These are phyloP conservation scores for Coenonympha glycerion DNA, from an alignment of 2,888 invertebrate species.

Conservation along the genomic window DNA sequence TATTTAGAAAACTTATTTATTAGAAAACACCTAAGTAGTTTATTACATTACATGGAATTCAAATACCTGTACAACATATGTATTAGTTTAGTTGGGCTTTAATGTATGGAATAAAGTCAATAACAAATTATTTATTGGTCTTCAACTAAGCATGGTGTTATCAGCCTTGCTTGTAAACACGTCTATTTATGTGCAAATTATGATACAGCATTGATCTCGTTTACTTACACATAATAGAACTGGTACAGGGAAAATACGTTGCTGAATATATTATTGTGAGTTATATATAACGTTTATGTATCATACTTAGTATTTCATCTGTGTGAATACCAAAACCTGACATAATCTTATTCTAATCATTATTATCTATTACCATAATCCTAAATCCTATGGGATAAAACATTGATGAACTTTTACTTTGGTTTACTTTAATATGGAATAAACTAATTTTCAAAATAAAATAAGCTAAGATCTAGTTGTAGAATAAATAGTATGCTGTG, in stretches of 20 bases:
- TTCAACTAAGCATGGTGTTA: slow-evolving; percentile 13
- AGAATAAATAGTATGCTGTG: too few species aligned
- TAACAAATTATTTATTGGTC: slow-evolving; percentile 11
- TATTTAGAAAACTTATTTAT: too few species aligned
- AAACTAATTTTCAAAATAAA: too few species aligned
- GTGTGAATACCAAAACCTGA: neutral
- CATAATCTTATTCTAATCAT: neutral
- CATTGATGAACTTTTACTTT: too few species aligned
- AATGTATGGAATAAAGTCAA: slow-evolving; percentile 21
- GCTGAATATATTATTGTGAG: neutral
- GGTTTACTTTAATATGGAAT: too few species aligned
- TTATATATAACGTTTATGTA: neutral
- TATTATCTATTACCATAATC: too few species aligned
- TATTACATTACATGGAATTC: neutral
- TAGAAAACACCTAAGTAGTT: too few species aligned
- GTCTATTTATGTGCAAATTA: slow-evolving; percentile 17
- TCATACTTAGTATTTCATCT: too few species aligned
- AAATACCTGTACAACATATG: too few species aligned
- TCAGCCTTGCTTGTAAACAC: slow-evolving; percentile 16
- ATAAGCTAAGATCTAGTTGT: too few species aligned
- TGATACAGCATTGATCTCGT: slow-evolving; percentile 12
- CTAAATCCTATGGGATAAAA: too few species aligned
- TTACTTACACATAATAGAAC: slow-evolving; percentile 3
- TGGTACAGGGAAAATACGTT: slow-evolving; percentile 2
- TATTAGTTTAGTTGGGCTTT: slow-evolving; percentile 2